phyloP scores from a whole-genome alignment of 2,888 invertebrate species.

The Prosapia bicincta region DNA sequence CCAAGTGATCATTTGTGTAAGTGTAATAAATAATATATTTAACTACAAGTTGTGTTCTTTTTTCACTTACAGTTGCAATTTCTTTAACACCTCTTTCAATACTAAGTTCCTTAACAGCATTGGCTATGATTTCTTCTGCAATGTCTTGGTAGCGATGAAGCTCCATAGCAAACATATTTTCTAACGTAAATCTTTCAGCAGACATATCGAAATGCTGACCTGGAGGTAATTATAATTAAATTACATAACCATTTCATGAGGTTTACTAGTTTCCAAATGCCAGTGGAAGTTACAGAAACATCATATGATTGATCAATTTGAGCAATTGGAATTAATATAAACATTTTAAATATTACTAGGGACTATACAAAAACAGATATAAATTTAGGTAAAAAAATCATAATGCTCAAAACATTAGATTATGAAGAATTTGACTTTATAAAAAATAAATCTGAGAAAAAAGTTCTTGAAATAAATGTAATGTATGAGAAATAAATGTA shows the following conservation, averaged over 20 bases:
- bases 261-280: background rate
- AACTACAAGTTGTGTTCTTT: too few relatives aligned
- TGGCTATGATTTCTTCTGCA: conserved; percentile 81
- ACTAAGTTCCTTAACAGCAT: conserved; percentile 85
- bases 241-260: background rate
- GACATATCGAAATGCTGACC: conserved; percentile 80
- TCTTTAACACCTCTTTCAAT: conserved; percentile 86
- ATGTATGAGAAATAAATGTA: too few relatives aligned
- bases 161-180: conserved; percentile 92
- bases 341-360: too few relatives aligned
- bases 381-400: too few relatives aligned
- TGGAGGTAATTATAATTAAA: conserved; percentile 42
- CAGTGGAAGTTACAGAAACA: background rate
- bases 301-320: background rate
- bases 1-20: too few relatives aligned
- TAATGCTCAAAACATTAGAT: too few relatives aligned
- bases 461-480: too few relatives aligned
- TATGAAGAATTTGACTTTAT: too few relatives aligned
- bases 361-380: too few relatives aligned
- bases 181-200: conserved; percentile 82
- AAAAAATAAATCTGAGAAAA: too few relatives aligned
- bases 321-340: too few relatives aligned
- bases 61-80: conserved; percentile 56
- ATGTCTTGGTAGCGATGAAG: conserved; percentile 80
- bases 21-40: too few relatives aligned